Evolutionary conservation across 2,888 invertebrate species (phyloP), one percentile per base, ranked within the genome.

Genomic region (Tenthredo notha): DNA sequence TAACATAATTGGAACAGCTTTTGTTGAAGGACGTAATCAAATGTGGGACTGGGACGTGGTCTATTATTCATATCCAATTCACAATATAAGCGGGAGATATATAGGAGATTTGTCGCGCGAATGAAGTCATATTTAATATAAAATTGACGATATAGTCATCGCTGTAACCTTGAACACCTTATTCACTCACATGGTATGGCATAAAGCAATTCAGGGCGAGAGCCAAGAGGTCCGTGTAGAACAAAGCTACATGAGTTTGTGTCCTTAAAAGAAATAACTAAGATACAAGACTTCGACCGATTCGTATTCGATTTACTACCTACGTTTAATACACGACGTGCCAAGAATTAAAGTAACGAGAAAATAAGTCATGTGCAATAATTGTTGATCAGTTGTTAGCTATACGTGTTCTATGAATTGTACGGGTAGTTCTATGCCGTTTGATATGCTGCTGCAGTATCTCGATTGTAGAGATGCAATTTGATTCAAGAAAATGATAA

Each of bases 111-210:
- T 61, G 80, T 80, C 61, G 40, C 40, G 40, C 61, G 80, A 61
- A 80, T 80, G 80, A 80, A 29, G 80, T 80, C 80, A 80, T 80
- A 40, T 61, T 37, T 80, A 61, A 50, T 80, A 80, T 80, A 80
- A 80, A 61, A 80, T 80, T 80, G 58, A 61, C 40, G 21, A 40
- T 77, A 40, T 77, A 78, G 61, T 80, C 58, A 80, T 80, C 80
- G 80, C 1, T 37, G 40, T 80, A 80, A 58, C 80, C 80, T 80
- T 80, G 61, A 61, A 80, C 80, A 80, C 80, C 77, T 77, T 7
- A 33, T 77, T 25, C 77, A 29, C 15, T 54, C 33, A n/a, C n/a
- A 37, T 50, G 18, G 50, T 40, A 61, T 25, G 61, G 25, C 21
- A 61, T 15, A 80, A 61, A 72, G 70, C 80, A 21, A 80, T 61